Evolutionary conservation across 2,888 invertebrate species (phyloP), one percentile per base, ranked within the genome.

Genomic region (Adineta ricciae): DNA sequence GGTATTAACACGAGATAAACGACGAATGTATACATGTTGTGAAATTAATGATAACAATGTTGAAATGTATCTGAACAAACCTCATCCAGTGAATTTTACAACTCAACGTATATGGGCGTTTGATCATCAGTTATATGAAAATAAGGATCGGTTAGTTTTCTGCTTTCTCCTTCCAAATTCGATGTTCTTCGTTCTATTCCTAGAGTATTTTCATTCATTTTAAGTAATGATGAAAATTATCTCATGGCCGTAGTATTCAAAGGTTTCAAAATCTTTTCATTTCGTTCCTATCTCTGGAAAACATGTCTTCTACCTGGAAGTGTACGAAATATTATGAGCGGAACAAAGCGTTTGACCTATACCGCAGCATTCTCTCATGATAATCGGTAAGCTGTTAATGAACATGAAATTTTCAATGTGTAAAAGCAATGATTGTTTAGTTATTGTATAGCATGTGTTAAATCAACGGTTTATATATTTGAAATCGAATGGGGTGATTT

Each of bases 401-500:
- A 19, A 50, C 14, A 50, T 50, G 14, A 14, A 46, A 19, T 16
- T 14, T 50, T 50, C 50, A 16, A 46, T 19, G 3, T 50, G 19
- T 50, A 16, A 50, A 50, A 50, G n/a, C n/a, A n/a, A 50, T 50
- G 19, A 16, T 19, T 19, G 19, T 50, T 50, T 50, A 50, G 50
- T 50, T 50, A 64, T 64, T 64, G 64, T 64, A 95, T 98, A 0
- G 97, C 97, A 56, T 97, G 97, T 3, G 96, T 98, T 1, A 87
- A 96, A 87, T 97, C 97, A 90, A 96, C 94, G 90, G 92, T 98
- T 0, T 98, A 97, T 90, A 95, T 98, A 0, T 98, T 97, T 97
- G 94, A 94, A 88, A 92, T 96, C 72, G 93, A 94, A 88, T 94
- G 93, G 2, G 93, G 93, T 1, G 52, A 94, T 87, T 92, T 98